Percentiles rank a stretch among this genome's conserved stretches.
phyloP scores from a whole-genome alignment of 2,113 vertebrate genomes.

The Delphinapterus leucas region DNA sequence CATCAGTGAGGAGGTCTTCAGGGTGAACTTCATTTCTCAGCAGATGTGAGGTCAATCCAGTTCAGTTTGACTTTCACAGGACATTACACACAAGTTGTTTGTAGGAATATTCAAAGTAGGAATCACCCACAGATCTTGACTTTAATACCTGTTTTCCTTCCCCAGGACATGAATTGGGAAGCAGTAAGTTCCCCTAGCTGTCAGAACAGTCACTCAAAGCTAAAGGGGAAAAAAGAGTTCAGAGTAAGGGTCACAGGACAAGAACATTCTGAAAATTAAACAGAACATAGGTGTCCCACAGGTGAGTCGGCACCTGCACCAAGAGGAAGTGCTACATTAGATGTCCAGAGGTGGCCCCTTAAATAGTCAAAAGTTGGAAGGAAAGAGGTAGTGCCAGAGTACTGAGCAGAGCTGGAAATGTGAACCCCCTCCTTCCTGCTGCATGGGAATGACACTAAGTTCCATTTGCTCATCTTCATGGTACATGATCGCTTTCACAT shows the following conservation, averaged over 20 bases:
- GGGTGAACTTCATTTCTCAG: neutral
- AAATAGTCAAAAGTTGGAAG: neutral
- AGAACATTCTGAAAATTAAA: neutral
- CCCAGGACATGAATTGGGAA: neutral
- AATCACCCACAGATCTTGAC: neutral
- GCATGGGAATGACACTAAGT: neutral
- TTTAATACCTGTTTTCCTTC: neutral
- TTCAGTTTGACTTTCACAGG: neutral
- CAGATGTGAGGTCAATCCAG: neutral
- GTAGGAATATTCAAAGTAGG: neutral
- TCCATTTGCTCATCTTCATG: neutral
- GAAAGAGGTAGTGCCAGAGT: accelerated
- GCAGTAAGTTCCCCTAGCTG: neutral
- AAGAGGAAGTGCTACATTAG: too few species aligned
- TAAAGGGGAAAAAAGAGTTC: neutral
- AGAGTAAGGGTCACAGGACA: neutral
- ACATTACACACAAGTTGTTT: neutral
- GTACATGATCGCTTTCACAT: neutral
- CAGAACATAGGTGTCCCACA: neutral
- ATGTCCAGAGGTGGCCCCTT: neutral
- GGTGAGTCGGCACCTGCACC: neutral
- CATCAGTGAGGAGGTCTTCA: neutral
- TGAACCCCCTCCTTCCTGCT: too few species aligned
- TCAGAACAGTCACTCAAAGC: neutral
- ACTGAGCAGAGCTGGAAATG: neutral